Base-by-base conservation (phyloP, 2,113 vertebrate species). In the Solenodon paradoxus region DNA sequence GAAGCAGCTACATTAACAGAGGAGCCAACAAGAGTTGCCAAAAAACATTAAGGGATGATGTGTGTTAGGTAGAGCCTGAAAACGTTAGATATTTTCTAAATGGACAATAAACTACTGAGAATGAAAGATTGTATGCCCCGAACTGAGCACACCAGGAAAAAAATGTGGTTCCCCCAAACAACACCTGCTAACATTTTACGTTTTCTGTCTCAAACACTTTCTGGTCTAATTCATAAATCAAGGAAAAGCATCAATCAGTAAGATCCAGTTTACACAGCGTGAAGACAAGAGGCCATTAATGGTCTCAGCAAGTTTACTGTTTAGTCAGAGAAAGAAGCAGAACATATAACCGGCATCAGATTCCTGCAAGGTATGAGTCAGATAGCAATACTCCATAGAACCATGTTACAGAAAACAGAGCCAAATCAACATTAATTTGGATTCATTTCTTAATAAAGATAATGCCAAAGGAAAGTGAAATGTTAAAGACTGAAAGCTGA, bases 181-280 rank as follows among this genome's bases (percentile, higher is more conserved):
- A 63, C 30, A 81, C 77, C 72, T 78, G 75, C 57, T 82, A 30
- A 51, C 38, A 26, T 40, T 82, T 85, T 64, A 79, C 38, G 71
- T 64, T 64, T 88, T 78, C 79, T 68, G 64, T 30, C 35, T 47
- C 40, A 53, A 86, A 85, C n/a, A 78, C 63, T 42, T 64, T 47
- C 51, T 96, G 45, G n/a, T 74, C 24, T 79, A 64, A 81, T 82
- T 90, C 75, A 81, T 66, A 94, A 96, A 51, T 45, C 89, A 81
- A 63, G 20, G 45, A 51, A 63, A 51, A 57, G 61, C 51, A 57
- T 72, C 47, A 15, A 11, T 81, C 53, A 89, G 79, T 87, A 64
- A 88, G 71, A 75, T n/a, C 53, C 9, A 59, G 75, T 7, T 17
- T 51, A 51, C 17, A 4, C 1, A 28, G 38, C 53, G 20, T 16